A percentile compares a stretch with the other conserved stretches of the same genome.
Evolutionary conservation across 2,797 vertebrate genomes (phyloP).

Genomic region (Darevskia mixta): DNA sequence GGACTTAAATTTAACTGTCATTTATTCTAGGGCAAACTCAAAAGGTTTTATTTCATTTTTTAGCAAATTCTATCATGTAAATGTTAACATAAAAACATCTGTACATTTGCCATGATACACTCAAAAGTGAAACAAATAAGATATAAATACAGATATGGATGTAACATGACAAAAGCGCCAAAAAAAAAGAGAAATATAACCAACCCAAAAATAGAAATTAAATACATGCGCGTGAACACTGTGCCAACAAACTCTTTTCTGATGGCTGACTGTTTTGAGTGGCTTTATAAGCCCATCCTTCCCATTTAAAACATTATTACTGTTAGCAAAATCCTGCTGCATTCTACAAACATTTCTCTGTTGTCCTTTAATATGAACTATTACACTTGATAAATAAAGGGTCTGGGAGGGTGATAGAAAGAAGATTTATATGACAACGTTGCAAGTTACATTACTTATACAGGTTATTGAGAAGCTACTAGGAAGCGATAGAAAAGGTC

Average conservation of each 20-base stretch:
- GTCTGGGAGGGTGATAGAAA: slow-evolving; percentile 69
- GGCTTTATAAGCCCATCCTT: slow-evolving; percentile 51
- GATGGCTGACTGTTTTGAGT: slow-evolving; percentile 74
- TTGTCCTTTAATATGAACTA: slow-evolving; percentile 75
- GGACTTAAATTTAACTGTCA: slow-evolving; percentile 72
- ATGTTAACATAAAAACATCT: slow-evolving; percentile 90
- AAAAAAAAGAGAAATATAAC: slow-evolving; percentile 70
- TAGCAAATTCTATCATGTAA: slow-evolving; percentile 95
- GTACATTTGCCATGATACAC: slow-evolving; percentile 92
- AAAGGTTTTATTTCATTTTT: slow-evolving; percentile 80
- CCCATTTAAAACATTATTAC: slow-evolving; percentile 75
- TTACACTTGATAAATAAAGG: slow-evolving; percentile 79
- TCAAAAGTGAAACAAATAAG: slow-evolving; percentile 87
- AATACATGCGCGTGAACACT: slow-evolving; percentile 86
- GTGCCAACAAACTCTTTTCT: slow-evolving; percentile 78
- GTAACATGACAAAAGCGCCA: slow-evolving; percentile 86
- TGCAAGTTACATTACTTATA: slow-evolving; percentile 71
- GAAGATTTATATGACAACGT: slow-evolving; percentile 74
- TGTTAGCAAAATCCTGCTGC: slow-evolving; percentile 75
- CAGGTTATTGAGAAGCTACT: slow-evolving; percentile 74
- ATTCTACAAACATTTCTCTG: slow-evolving; percentile 75
- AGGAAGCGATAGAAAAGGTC: slow-evolving; percentile 74
- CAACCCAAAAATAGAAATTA: slow-evolving; percentile 72
- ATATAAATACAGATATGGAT: slow-evolving; percentile 95
- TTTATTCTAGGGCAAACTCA: slow-evolving; percentile 94